phyloP scores from a whole-genome alignment of 2,113 vertebrate genomes.

The Platysternon megacephalum region DNA sequence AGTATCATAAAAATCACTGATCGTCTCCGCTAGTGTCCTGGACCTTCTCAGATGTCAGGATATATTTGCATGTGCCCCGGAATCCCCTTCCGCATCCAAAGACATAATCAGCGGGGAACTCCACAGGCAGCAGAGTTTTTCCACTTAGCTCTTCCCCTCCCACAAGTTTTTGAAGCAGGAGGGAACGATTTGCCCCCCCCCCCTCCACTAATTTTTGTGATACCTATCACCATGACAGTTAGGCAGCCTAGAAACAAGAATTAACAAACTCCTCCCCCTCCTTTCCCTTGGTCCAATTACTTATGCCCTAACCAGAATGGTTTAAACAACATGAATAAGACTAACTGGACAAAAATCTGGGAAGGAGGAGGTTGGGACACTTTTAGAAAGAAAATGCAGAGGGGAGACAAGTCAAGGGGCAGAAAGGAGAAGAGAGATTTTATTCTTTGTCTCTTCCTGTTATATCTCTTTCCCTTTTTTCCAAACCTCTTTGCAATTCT shows the following conservation, averaged over 20 bases:
- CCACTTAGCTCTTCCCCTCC: not conserved
- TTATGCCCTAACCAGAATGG: not conserved
- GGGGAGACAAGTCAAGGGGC: rapidly evolving
- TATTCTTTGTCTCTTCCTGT: not conserved
- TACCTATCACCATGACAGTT: not conserved
- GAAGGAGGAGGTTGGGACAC: not conserved
- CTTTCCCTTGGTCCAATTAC: not conserved
- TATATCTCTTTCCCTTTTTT: not conserved
- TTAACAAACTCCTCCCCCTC: not conserved
- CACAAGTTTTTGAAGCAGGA: not conserved
- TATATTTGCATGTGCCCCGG: not conserved
- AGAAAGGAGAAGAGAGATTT: not conserved
- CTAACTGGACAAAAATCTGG: not conserved
- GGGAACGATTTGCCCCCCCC: not conserved
- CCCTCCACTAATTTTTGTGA: not conserved
- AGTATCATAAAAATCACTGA: not conserved
- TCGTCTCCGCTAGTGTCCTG: not conserved
- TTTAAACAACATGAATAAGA: not conserved
- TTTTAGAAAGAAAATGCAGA: not conserved
- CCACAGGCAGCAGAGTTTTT: not conserved
- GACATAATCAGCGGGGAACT: not conserved
- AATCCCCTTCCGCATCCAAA: not conserved
- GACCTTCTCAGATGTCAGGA: not conserved
- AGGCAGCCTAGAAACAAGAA: not conserved
- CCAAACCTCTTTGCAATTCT: not conserved